Evolutionary conservation across 2,888 invertebrate genomes (phyloP), one percentile per base, ranked within the genome.

Genomic region (Hemistola chrysoprasaria): DNA sequence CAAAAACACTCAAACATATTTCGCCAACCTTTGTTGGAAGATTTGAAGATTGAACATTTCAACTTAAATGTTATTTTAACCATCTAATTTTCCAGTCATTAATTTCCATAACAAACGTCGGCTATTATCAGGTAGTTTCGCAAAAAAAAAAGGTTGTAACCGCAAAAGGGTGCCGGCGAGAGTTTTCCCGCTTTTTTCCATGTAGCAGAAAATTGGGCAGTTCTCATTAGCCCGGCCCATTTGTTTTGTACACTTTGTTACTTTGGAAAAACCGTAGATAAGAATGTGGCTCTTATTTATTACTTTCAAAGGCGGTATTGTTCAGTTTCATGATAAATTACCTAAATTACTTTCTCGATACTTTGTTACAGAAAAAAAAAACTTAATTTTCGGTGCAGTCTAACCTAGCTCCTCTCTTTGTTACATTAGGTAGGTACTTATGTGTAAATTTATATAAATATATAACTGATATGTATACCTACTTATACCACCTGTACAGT

Each of bases 171-270:
- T 62, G 50, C 55, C 47, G 58, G 59, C 50, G 22, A 51, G 65
- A 71, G 65, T 72, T 47, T 46, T 50, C 46, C 46, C 40, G 31
- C 41, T 34, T 52, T 55, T 54, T 55, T 52, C 45, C 52, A 47
- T 52, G 50, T 46, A 52, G 48, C 55, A 48, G 50, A 55, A 55
- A 79, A 80, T 80, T 79, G 78, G 71, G 62, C 62, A 53, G 59
- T 53, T 67, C 70, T 73, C 73, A 72, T 79, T 77, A 78, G 67
- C 61, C 41, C 57, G 64, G 57, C 44, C 65, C 71, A 78, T 79
- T 79, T 78, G 64, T 77, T 78, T 64, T 50, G 47, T 56, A 62
- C 50, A 55, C 56, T 42, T 31, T 4, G 16, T 4, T n/a, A 26
- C 46, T 50, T 42, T 29, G 25, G 25, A 39, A 27, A 24, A n/a